Conservation (phyloP, 2,113 vertebrate genomes). For the Eira barbara region DNA sequence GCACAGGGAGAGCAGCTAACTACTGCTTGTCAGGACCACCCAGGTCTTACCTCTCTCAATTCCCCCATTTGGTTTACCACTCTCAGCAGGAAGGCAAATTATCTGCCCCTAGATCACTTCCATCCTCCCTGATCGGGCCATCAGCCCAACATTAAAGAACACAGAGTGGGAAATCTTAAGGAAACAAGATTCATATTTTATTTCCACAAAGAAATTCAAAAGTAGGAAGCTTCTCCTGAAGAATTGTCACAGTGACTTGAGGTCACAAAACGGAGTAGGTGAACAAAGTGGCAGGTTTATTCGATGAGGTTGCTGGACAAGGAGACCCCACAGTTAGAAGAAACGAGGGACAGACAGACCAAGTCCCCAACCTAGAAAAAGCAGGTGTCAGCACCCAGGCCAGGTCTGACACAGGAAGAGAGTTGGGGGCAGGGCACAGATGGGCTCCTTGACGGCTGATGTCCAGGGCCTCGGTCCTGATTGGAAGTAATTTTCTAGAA, state of each 20-base stretch:
- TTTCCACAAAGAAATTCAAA: constrained; percentile 41
- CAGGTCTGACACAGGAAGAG: neutral
- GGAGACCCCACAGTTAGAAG: neutral
- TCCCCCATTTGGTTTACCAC: neutral
- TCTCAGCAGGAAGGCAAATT: neutral
- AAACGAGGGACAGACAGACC: neutral
- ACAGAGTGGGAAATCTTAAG: neutral
- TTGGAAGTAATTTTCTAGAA: constrained; percentile 37
- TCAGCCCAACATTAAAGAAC: neutral
- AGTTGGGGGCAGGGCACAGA: neutral
- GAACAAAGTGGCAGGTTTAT: neutral
- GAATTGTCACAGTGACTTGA: neutral
- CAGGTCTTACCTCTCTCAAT: neutral
- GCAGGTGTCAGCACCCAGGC: neutral
- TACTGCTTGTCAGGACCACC: neutral
- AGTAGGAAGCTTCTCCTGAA: neutral
- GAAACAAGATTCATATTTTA: constrained; percentile 55
- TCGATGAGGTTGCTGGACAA: neutral
- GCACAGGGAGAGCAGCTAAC: neutral
- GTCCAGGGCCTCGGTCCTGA: neutral
- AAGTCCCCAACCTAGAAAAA: neutral
- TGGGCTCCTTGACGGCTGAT: neutral
- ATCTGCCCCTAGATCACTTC: neutral
- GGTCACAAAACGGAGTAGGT: neutral
- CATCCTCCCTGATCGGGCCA: neutral